Evolutionary conservation across 35 echinoderm and acorn worm species (phyloP).

Genomic region (Heliocidaris tuberculata): DNA sequence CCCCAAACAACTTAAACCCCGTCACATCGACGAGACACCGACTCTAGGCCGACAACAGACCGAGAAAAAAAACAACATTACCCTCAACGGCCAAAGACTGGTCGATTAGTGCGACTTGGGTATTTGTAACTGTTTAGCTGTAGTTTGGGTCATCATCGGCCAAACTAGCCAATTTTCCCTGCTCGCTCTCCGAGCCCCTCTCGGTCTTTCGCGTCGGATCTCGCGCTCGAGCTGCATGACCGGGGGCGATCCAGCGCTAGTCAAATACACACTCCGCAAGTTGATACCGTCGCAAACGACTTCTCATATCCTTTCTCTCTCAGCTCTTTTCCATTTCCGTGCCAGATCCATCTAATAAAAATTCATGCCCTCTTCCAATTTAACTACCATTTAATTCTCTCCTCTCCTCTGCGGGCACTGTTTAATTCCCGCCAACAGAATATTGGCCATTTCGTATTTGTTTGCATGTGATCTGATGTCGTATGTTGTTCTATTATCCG

Average conservation of each 20-base stretch:
- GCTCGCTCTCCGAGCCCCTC: background rate
- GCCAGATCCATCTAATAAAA: conserved; percentile 37
- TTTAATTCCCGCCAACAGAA: conserved; percentile 18
- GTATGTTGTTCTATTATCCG: conserved; percentile 19
- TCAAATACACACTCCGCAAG: conserved; percentile 41
- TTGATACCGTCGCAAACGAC: conserved; percentile 21
- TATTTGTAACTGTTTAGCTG: background rate
- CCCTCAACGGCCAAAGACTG: too few species aligned
- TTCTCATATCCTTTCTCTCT: conserved; percentile 19
- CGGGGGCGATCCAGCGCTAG: conserved; percentile 7
- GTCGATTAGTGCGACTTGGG: too few species aligned
- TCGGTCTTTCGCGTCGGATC: background rate
- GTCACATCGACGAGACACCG: too few species aligned
- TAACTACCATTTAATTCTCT: conserved; percentile 42
- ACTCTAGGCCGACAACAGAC: too few species aligned
- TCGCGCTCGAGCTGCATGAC: conserved; percentile 26
- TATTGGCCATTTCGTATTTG: conserved; percentile 40
- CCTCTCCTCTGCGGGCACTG: background rate
- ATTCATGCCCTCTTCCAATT: conserved; percentile 44
- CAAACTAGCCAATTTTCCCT: background rate
- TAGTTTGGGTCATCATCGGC: conserved; percentile 21
- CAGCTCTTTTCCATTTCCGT: conserved; percentile 15
- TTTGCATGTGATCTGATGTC: background rate
- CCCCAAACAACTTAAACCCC: background rate
- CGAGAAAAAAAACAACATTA: too few species aligned